These are phyloP conservation scores for Stramonita haemastoma DNA, from an alignment of 2,888 invertebrate genomes.

Conservation along the genomic window DNA sequence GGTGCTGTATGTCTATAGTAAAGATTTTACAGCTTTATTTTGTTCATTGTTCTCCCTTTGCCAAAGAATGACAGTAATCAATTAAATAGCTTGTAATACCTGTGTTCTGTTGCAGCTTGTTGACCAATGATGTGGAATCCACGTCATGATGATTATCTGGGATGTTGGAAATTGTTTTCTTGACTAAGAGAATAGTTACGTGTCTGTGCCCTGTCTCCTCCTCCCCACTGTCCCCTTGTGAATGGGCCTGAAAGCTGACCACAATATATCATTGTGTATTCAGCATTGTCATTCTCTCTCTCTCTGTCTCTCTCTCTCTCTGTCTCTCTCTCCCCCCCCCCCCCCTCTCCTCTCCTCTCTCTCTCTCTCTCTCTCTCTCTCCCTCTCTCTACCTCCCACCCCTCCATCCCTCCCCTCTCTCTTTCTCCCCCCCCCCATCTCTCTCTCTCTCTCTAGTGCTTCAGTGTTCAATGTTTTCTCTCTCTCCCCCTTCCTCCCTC, in stretches of 20 bases:
- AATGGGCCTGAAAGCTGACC: too few relatives aligned
- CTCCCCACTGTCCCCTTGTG: too few relatives aligned
- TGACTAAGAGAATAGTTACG: too few relatives aligned
- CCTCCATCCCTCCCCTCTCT: background rate
- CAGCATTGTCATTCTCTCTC: background rate
- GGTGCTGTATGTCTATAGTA: too few relatives aligned
- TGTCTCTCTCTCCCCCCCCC: background rate
- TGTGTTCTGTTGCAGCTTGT: too few relatives aligned
- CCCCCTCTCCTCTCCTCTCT: background rate
- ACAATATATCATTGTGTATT: background rate
- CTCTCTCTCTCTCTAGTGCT: background rate
- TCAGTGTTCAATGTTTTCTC: background rate
- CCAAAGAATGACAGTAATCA: too few relatives aligned
- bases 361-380: conserved; percentile 6
- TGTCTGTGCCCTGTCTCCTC: background rate
- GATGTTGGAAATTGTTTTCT: too few relatives aligned
- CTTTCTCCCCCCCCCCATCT: background rate
- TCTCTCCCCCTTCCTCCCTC: background rate
- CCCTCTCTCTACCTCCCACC: background rate
- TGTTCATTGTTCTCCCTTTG: background rate
- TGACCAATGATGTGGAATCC: too few relatives aligned
- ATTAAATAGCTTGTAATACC: too few relatives aligned
- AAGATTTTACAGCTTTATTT: background rate
- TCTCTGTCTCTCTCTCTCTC: background rate
- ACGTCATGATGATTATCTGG: too few relatives aligned